Conservation (phyloP, 2,113 vertebrate species). For the Hylia prasina region DNA sequence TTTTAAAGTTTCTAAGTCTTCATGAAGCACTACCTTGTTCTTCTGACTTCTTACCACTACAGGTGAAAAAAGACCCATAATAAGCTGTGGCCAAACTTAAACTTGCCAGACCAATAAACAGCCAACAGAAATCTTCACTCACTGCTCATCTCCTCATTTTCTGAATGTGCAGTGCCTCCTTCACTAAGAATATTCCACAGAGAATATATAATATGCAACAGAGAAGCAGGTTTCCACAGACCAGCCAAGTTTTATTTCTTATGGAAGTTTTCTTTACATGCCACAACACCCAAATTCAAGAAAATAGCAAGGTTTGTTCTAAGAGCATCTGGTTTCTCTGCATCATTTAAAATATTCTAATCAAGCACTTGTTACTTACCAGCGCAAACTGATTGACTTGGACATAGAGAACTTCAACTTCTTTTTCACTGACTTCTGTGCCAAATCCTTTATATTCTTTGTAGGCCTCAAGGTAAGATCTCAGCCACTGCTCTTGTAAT, state of each 20-base stretch:
- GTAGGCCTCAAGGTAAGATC: conserved; percentile 91
- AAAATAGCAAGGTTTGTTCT: background rate
- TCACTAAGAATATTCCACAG: background rate
- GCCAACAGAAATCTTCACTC: background rate
- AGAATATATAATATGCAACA: background rate
- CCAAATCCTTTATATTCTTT: conserved; percentile 87
- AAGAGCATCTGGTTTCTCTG: background rate
- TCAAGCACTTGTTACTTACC: conserved; percentile 73
- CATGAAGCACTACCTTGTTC: background rate
- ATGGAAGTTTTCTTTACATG: background rate
- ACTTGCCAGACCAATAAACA: background rate
- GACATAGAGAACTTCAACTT: conserved; percentile 92
- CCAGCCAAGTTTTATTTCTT: background rate
- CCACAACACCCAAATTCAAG: background rate
- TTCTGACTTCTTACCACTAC: background rate
- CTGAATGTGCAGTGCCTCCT: background rate
- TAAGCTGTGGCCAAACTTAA: background rate
- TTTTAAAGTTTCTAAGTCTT: background rate
- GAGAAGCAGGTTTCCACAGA: background rate
- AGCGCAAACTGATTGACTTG: conserved; percentile 95
- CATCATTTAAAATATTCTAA: background rate
- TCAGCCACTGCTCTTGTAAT: conserved; percentile 91
- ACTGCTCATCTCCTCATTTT: background rate
- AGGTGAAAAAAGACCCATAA: background rate
- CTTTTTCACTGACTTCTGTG: conserved; percentile 79